Base-by-base conservation (phyloP, 1,140 invertebrate species). In the Lutraria rhynchaena region DNA sequence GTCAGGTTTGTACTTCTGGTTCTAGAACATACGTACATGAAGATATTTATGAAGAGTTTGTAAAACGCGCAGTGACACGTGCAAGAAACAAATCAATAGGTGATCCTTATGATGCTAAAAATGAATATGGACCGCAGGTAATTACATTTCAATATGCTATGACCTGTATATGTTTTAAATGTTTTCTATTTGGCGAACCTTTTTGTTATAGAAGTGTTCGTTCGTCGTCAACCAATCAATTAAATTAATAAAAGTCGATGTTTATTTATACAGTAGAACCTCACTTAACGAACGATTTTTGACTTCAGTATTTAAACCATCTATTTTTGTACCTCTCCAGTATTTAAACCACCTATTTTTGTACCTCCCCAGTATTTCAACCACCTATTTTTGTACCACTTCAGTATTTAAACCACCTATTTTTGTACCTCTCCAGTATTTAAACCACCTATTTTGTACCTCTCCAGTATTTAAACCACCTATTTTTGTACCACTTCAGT, bases 1-100 rank as follows among this genome's bases (percentile, higher is more conserved):
- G 98, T 3, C 98, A 99, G 92, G 95, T 95, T 83, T 99, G 98
- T 88, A 96, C 96, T 87, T 97, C 97, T 69, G 97, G 96, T 24
- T 97, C 96, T 0, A 93, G 97, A 63, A 96, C 96, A 1, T 99
- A 95, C 89, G 97, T 99, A 0, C 96, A 99, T 78, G 95, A 97
- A 83, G 95, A 94, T 7, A 96, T 99, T 76, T 98, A 99, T 89
- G 96, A 98, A 71, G 94, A 96, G 89, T 99, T 99, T 91, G 95
- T 99, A 0, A 94, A 95, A 82, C 94, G 94, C 83, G 90, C 86
- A 57, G 95, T 94, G 0, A 94, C 94, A 78, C 90, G 95, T 77
- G 97, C 97, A 0, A 93, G 95, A 71, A 91, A 92, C 0, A 94
- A 94, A 57, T 95, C 95, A 87, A 95, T 98, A 73, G 98, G 97